These are phyloP conservation scores for Pseudoatta argentina DNA, from an alignment of 1,140 invertebrate species.

Conservation along the genomic window DNA sequence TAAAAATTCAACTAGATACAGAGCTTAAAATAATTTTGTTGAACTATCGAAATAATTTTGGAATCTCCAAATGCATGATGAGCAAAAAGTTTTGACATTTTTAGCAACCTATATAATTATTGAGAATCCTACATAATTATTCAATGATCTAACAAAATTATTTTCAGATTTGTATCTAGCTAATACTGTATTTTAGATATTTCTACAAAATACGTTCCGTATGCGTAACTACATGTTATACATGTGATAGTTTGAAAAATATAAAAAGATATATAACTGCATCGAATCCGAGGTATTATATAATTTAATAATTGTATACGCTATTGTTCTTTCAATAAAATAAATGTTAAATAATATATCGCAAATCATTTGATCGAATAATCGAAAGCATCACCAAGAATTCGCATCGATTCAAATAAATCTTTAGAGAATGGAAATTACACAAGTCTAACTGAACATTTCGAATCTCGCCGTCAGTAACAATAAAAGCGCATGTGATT, in stretches of 20 bases:
- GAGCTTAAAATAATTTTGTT: too few relatives aligned
- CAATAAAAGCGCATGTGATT: constrained; percentile 24
- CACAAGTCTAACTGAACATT: neutral
- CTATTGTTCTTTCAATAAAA: neutral
- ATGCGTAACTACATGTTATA: neutral
- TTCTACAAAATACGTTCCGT: too few relatives aligned
- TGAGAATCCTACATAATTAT: too few relatives aligned
- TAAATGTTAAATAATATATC: neutral
- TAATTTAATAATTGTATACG: neutral
- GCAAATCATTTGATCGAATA: neutral
- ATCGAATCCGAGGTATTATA: neutral
- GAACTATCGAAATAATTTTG: too few relatives aligned
- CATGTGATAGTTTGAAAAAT: neutral
- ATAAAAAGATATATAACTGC: neutral
- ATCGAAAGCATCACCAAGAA: neutral
- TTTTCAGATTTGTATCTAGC: too few relatives aligned
- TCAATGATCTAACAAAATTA: too few relatives aligned
- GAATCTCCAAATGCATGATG: too few relatives aligned
- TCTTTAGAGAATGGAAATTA: neutral
- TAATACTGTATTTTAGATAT: too few relatives aligned
- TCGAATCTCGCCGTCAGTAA: constrained; percentile 1
- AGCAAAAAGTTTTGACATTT: too few relatives aligned
- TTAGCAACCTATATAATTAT: too few relatives aligned
- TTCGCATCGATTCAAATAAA: neutral
- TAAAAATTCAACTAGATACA: too few relatives aligned